phyloP scores from a whole-genome alignment of 30 jellyfish, hydroid and myxozoan species.

The Cassiopea xamachana region DNA sequence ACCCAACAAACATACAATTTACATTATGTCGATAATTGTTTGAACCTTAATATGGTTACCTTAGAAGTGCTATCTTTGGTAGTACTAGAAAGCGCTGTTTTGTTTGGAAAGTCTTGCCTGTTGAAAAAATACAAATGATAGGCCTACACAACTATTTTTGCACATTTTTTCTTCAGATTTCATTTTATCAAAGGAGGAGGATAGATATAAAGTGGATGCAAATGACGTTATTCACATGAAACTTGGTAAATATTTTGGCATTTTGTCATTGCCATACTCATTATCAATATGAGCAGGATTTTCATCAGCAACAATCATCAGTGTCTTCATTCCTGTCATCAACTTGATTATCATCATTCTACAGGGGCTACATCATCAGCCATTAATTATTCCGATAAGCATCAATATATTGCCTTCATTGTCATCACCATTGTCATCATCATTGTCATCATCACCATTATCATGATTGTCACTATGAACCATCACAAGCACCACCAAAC shows the following conservation, averaged over 20 bases:
- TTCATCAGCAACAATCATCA: neutral
- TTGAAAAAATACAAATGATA: neutral
- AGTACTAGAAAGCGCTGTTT: neutral
- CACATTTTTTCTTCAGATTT: constrained; percentile 27
- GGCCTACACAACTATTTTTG: neutral
- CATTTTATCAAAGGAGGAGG: constrained; percentile 70
- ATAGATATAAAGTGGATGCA: constrained; percentile 79
- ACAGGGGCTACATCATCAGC: no score
- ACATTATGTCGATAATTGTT: neutral
- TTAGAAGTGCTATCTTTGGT: no score
- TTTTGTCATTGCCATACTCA: neutral
- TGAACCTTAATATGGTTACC: neutral
- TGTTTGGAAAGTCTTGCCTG: neutral
- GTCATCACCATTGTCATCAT: no score
- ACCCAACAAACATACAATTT: neutral
- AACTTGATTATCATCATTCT: no score
- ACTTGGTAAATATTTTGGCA: constrained; percentile 64
- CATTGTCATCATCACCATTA: no score
- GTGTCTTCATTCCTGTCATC: neutral
- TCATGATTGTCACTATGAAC: no score
- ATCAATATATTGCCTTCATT: no score
- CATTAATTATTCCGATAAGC: no score
- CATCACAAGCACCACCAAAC: no score
- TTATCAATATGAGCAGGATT: neutral
- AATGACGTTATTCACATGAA: constrained; percentile 87